A percentile compares a stretch with the other conserved stretches of the same genome.
phyloP scores from a whole-genome alignment of 2,888 invertebrate species.

The Drosophila pseudotalamancana region DNA sequence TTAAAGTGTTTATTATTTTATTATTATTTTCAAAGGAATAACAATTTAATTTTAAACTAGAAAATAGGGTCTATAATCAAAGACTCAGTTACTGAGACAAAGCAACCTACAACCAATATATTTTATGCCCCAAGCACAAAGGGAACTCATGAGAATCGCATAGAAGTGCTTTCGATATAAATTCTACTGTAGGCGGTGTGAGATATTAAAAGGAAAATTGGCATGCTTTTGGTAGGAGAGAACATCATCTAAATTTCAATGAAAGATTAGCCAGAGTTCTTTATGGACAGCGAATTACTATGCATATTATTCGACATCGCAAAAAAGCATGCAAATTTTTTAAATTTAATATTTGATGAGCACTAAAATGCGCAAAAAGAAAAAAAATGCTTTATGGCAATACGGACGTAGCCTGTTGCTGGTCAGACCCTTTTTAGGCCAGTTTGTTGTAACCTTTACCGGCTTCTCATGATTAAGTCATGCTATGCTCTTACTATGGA shows the following conservation, averaged over 20 bases:
- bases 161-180: background rate
- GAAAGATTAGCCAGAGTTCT: conserved; percentile 38
- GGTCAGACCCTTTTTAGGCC: conserved; percentile 15
- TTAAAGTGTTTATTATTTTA: no score
- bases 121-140: background rate
- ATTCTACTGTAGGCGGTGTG: no score
- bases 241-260: conserved; percentile 29
- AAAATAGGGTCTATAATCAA: no score
- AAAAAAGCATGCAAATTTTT: conserved; percentile 15
- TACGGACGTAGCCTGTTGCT: conserved; percentile 39
- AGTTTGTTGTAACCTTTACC: conserved; percentile 11
- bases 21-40: no score
- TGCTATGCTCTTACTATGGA: conserved; percentile 12
- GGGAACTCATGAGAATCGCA: background rate
- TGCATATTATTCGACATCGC: conserved; percentile 39
- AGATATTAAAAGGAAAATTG: background rate
- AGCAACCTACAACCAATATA: no score
- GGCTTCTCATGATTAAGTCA: conserved; percentile 67
- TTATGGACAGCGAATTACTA: conserved; percentile 31
- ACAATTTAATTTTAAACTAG: no score
- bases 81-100: no score
- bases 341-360: conserved; percentile 51
- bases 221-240: background rate
- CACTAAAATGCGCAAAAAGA: conserved; percentile 11
- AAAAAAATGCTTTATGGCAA: conserved; percentile 22